Conservation (phyloP, 2,113 vertebrate species). For the Tautogolabrus adspersus region DNA sequence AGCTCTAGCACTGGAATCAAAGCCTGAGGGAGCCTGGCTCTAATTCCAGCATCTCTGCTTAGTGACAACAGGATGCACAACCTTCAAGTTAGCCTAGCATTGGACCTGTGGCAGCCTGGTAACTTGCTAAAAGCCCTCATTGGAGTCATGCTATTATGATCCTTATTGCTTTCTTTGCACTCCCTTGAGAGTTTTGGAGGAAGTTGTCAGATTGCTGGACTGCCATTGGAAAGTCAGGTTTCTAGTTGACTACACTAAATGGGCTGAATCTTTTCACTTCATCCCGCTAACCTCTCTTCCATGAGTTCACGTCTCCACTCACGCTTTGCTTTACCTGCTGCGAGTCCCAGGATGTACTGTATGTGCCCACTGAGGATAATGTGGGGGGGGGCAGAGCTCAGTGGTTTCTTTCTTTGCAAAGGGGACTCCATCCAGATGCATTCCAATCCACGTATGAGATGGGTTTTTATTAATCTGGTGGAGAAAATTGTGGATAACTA, state of each 20-base stretch:
- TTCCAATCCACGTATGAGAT: constrained; percentile 54
- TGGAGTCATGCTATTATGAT: constrained; percentile 37
- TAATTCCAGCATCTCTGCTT: constrained; percentile 43
- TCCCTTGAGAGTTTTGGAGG: constrained; percentile 31
- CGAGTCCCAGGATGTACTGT: constrained; percentile 50
- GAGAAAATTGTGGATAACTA: constrained; percentile 20
- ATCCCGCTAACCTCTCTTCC: constrained; percentile 21
- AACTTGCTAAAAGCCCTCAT: constrained; percentile 38
- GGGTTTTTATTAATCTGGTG: constrained; percentile 24
- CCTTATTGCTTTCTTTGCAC: constrained; percentile 58
- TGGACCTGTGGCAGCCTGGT: constrained; percentile 44
- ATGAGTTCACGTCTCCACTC: constrained; percentile 55
- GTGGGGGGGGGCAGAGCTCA: background rate
- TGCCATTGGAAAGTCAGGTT: constrained; percentile 38
- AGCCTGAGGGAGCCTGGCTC: constrained; percentile 15
- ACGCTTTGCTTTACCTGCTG: constrained; percentile 50
- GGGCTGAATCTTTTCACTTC: constrained; percentile 48
- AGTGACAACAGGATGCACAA: constrained; percentile 22
- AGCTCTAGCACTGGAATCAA: constrained; percentile 35
- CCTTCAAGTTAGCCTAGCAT: constrained; percentile 33
- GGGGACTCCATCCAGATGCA: constrained; percentile 49
- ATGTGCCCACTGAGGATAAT: constrained; percentile 28
- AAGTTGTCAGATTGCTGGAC: constrained; percentile 43
- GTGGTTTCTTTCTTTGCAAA: constrained; percentile 64
- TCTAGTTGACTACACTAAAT: constrained; percentile 30